A percentile compares a stretch with the other conserved stretches of the same genome.
Evolutionary conservation across 1,140 invertebrate genomes (phyloP).

Genomic region (Ips typographus): DNA sequence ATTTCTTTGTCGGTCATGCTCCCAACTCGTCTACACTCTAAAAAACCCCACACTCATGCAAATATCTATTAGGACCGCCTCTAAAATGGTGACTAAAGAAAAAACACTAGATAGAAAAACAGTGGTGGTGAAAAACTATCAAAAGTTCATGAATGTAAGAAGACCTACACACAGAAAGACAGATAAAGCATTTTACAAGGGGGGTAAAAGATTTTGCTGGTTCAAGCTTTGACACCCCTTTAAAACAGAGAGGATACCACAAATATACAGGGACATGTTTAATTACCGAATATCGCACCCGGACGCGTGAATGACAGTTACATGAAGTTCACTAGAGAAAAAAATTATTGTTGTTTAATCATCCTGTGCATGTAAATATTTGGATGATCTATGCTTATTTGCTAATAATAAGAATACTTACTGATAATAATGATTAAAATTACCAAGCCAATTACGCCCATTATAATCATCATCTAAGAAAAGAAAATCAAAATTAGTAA

Average conservation of each 20-base stretch:
- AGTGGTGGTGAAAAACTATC: no score
- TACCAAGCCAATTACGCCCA: constrained; percentile 84
- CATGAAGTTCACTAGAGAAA: constrained; percentile 71
- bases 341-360: constrained; percentile 41
- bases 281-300: constrained; percentile 52
- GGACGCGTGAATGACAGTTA: constrained; percentile 55
- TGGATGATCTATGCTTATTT: background rate
- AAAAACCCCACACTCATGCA: no score
- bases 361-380: no score
- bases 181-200: constrained; percentile 33
- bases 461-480: constrained; percentile 86
- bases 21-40: no score
- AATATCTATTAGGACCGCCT: no score
- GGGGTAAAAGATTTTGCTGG: constrained; percentile 2
- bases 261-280: constrained; percentile 32
- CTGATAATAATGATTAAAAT: constrained; percentile 86
- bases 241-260: constrained; percentile 36
- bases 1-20: no score
- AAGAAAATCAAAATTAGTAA: constrained; percentile 7
- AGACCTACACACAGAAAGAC: constrained; percentile 43
- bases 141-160: background rate
- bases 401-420: constrained; percentile 61
- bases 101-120: background rate
- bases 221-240: constrained; percentile 18
- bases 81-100: background rate